Evolutionary conservation across 2,113 vertebrate genomes (phyloP).

Genomic region (Proterorhinus semilunaris): DNA sequence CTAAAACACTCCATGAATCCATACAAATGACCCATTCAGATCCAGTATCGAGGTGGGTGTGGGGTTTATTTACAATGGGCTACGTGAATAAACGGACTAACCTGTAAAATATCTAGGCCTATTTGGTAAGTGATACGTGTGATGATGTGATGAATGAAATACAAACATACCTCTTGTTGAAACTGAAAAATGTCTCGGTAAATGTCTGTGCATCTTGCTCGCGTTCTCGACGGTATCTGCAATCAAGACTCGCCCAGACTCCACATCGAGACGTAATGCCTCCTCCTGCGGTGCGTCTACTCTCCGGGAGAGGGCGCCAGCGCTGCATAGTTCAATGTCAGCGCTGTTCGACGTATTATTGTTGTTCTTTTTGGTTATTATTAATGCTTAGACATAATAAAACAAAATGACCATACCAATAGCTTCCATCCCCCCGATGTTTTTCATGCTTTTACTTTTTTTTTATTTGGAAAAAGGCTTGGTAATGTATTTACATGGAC

Average conservation of each 20-base stretch:
- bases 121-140: background rate
- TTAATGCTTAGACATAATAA: no score
- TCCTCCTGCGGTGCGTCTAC: conserved; percentile 1
- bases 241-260: conserved; percentile 74
- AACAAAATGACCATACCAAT: no score
- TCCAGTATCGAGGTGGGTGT: conserved; percentile 12
- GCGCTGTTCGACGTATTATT: no score
- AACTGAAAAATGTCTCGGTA: conserved; percentile 25
- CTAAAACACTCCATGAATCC: background rate
- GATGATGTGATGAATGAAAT: conserved; percentile 10
- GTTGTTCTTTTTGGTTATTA: no score
- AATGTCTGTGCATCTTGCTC: conserved; percentile 51
- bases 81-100: conserved; percentile 23
- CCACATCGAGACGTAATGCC: conserved; percentile 58
- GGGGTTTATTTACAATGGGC: conserved; percentile 4
- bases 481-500: no score
- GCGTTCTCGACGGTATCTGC: conserved; percentile 62
- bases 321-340: background rate
- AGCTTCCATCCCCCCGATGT: no score
- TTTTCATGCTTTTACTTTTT: no score
- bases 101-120: no score
- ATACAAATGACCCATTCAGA: conserved; percentile 19
- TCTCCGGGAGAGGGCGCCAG: conserved; percentile 20
- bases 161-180: conserved; percentile 36
- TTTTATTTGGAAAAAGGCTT: no score